Conservation (phyloP, 2,113 vertebrate species). For the Nerophis lumbriciformis region DNA sequence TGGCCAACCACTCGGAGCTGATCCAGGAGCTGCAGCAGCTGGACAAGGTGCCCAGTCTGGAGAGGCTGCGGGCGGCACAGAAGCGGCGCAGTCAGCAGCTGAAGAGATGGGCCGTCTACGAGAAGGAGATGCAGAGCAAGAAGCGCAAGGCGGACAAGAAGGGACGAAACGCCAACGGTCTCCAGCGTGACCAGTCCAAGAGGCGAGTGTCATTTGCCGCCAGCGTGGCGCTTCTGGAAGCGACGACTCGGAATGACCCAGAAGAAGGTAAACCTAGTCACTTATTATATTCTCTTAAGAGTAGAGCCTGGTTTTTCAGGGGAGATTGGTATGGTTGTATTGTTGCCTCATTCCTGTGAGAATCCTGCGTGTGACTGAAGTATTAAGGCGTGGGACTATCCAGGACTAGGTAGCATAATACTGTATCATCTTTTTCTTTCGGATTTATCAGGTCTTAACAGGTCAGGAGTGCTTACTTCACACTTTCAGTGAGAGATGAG, state of each 20-base stretch:
- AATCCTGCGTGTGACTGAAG: too few relatives aligned
- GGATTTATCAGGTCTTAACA: too few relatives aligned
- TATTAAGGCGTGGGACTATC: too few relatives aligned
- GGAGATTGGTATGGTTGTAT: too few relatives aligned
- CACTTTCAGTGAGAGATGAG: too few relatives aligned
- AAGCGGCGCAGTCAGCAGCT: constrained; percentile 93
- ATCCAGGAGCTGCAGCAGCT: constrained; percentile 92
- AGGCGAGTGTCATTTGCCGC: constrained; percentile 88
- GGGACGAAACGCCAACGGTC: constrained; percentile 50
- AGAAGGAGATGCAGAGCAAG: constrained; percentile 93
- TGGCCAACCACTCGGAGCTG: constrained; percentile 92
- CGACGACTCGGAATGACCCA: constrained; percentile 86
- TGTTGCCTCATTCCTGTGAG: too few relatives aligned
- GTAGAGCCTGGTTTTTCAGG: background rate
- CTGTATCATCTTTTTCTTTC: too few relatives aligned
- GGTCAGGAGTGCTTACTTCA: too few relatives aligned
- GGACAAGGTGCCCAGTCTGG: constrained; percentile 93
- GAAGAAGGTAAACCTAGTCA: constrained; percentile 83
- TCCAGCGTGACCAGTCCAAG: constrained; percentile 44
- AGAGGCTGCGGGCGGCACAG: constrained; percentile 88
- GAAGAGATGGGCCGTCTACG: constrained; percentile 92
- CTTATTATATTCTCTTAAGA: background rate
- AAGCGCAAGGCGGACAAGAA: constrained; percentile 88
- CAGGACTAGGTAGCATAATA: too few relatives aligned
- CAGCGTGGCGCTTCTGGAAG: constrained; percentile 88